These are phyloP conservation scores for Mellilla xanthometata DNA, from an alignment of 2,888 invertebrate genomes.

Conservation along the genomic window DNA sequence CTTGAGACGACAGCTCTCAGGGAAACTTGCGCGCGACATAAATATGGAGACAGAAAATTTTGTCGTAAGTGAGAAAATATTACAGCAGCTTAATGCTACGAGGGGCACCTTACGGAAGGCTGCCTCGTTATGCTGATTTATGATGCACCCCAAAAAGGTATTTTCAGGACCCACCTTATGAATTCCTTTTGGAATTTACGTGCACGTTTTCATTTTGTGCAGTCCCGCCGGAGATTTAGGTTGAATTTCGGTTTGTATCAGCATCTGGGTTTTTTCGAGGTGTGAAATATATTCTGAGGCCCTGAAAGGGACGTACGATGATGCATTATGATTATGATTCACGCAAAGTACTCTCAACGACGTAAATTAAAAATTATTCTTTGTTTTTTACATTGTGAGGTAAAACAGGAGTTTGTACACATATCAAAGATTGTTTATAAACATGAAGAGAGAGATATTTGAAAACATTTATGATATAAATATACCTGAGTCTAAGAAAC, in stretches of 20 bases:
- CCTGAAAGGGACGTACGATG: constrained; percentile 10
- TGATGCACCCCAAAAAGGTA: constrained; percentile 65
- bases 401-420: neutral
- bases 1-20: constrained; percentile 62
- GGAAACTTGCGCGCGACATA: constrained; percentile 59
- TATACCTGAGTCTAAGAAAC: too few species aligned
- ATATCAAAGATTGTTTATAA: too few species aligned
- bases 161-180: constrained; percentile 58
- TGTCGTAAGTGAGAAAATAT: constrained; percentile 81
- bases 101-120: constrained; percentile 71
- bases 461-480: too few species aligned
- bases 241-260: constrained; percentile 26
- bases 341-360: constrained; percentile 9
- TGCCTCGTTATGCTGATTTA: constrained; percentile 79
- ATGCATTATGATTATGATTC: constrained; percentile 24
- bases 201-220: constrained; percentile 40
- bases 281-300: constrained; percentile 16
- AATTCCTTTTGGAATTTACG: constrained; percentile 59
- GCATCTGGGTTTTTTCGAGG: constrained; percentile 21
- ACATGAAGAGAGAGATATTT: too few species aligned
- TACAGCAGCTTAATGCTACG: constrained; percentile 76
- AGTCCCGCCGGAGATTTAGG: constrained; percentile 28
- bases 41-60: constrained; percentile 77
- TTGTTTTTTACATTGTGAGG: neutral
- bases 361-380: constrained; percentile 13